A percentile compares a stretch with the other conserved stretches of the same genome.
Conservation (phyloP, 2,113 vertebrate genomes). For the Apistogramma diplotaenia region DNA sequence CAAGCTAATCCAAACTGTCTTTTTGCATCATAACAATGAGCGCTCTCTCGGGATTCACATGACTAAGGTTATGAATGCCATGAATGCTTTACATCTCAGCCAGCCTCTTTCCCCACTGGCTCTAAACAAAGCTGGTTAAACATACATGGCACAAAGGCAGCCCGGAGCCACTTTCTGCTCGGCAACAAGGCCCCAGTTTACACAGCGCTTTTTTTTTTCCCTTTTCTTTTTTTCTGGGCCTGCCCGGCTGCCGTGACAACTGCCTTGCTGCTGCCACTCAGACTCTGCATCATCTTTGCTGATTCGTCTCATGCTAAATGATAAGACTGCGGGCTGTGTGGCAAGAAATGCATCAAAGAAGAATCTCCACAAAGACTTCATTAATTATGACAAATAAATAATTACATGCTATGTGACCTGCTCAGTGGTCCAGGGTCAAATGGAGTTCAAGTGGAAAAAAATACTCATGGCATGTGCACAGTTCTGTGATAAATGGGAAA, state of each 20-base stretch:
- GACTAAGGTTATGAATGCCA: background rate
- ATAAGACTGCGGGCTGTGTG: constrained; percentile 21
- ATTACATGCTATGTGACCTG: constrained; percentile 39
- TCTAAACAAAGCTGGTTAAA: constrained; percentile 50
- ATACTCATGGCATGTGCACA: constrained; percentile 15
- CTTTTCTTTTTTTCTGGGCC: constrained; percentile 44
- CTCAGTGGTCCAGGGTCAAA: constrained; percentile 33
- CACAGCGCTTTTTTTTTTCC: no score
- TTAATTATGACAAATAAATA: constrained; percentile 58
- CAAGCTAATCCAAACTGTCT: background rate
- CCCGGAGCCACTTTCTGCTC: constrained; percentile 51
- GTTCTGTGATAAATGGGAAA: constrained; percentile 47
- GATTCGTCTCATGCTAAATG: constrained; percentile 35
- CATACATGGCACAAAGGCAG: constrained; percentile 41
- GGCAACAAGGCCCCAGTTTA: constrained; percentile 48
- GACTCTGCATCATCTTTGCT: constrained; percentile 40
- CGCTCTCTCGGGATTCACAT: constrained; percentile 14
- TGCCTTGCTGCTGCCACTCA: constrained; percentile 55
- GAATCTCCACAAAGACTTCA: constrained; percentile 3
- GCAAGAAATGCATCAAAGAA: constrained; percentile 32
- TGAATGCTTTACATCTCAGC: constrained; percentile 27
- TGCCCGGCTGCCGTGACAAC: constrained; percentile 51
- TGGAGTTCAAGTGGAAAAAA: constrained; percentile 39
- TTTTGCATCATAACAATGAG: background rate
- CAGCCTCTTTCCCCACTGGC: background rate